Conservation (phyloP, 2,888 invertebrate species). For the Anorthoa munda region DNA sequence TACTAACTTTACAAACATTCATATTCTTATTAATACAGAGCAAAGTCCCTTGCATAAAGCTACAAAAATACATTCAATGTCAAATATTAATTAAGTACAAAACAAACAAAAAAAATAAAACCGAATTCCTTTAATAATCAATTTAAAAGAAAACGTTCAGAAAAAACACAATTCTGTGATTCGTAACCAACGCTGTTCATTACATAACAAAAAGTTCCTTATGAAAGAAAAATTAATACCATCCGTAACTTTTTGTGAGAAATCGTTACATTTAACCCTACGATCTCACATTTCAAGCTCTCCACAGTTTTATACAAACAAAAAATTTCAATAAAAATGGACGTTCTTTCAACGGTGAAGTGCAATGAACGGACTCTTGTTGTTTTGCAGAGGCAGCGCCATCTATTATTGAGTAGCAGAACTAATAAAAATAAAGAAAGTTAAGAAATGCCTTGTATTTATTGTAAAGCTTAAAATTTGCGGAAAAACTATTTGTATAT, state of each 20-base stretch:
- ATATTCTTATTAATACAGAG: too few relatives aligned
- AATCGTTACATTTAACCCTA: constrained; percentile 26
- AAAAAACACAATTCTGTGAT: not conserved
- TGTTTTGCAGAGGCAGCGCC: constrained; percentile 64
- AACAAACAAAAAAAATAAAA: too few relatives aligned
- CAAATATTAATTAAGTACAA: too few relatives aligned
- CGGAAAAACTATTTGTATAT: not conserved
- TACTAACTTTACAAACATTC: too few relatives aligned
- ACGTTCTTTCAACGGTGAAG: constrained; percentile 33
- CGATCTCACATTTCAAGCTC: constrained; percentile 26
- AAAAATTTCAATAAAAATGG: constrained; percentile 44
- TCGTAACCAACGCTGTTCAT: not conserved
- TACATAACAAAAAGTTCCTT: constrained; percentile 8
- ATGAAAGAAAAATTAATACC: constrained; percentile 20
- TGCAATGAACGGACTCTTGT: constrained; percentile 48
- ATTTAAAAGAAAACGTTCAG: not conserved
- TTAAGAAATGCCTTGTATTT: not conserved
- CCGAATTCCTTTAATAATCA: not conserved
- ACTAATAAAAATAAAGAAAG: constrained; percentile 16
- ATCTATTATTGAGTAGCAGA: constrained; percentile 78
- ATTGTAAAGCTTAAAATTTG: not conserved
- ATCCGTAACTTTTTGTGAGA: constrained; percentile 12
- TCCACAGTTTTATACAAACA: constrained; percentile 24
- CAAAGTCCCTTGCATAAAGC: too few relatives aligned
- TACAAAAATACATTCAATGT: too few relatives aligned